phyloP scores from a whole-genome alignment of 2,888 invertebrate species.

The Odontothrips loti region DNA sequence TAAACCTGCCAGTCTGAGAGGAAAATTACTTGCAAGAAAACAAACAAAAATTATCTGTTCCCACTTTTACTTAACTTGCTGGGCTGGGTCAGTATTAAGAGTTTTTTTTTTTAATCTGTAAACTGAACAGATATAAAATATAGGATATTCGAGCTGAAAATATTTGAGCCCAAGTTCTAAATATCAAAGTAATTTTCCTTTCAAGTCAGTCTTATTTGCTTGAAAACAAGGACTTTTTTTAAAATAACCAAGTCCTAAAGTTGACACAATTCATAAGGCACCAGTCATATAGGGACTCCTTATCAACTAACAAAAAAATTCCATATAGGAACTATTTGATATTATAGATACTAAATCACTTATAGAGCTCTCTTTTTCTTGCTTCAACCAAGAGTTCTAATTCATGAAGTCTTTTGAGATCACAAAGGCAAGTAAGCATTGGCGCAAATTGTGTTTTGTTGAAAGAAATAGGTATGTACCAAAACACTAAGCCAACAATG shows the following conservation, averaged over 20 bases:
- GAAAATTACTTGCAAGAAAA: neutral
- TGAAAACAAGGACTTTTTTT: neutral
- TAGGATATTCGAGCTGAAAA: neutral
- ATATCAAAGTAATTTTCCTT: neutral
- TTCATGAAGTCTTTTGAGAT: conserved; percentile 5
- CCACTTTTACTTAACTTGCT: no score
- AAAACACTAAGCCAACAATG: no score
- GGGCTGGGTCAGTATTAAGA: no score
- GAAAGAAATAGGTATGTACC: no score
- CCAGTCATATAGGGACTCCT: neutral
- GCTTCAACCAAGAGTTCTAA: neutral
- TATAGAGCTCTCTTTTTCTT: neutral
- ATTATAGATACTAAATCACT: neutral
- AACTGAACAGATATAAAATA: neutral
- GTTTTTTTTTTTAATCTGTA: neutral
- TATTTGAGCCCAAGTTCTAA: neutral
- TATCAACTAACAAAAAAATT: neutral
- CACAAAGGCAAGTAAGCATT: neutral
- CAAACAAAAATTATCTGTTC: neutral
- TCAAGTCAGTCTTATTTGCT: neutral
- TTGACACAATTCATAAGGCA: no score
- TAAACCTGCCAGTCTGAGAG: neutral
- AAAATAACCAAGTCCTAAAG: no score
- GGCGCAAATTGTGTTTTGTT: no score
- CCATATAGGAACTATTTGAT: conserved; percentile 2